These are phyloP conservation scores for Brachionus paranguensis DNA, from an alignment of 1,140 invertebrate genomes.

Conservation along the genomic window DNA sequence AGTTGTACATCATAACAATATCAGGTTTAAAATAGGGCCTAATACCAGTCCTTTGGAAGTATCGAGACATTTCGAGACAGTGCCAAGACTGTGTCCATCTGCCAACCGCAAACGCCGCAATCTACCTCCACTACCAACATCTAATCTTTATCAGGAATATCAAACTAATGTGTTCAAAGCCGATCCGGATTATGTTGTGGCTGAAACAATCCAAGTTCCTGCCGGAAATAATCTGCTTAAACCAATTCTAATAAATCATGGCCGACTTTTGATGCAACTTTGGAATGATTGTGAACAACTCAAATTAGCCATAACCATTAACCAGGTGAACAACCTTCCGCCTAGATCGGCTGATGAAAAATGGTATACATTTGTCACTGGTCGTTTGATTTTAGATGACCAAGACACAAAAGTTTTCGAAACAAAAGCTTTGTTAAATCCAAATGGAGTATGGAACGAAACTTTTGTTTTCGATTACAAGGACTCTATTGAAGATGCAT, in stretches of 20 bases:
- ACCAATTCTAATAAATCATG: slow-evolving; percentile 38
- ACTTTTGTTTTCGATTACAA: slow-evolving; percentile 73
- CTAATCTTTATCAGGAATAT: neutral
- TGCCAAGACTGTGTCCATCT: slow-evolving; percentile 14
- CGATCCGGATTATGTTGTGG: neutral
- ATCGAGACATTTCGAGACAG: slow-evolving; percentile 35
- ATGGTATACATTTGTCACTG: slow-evolving; percentile 16
- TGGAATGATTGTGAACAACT: slow-evolving; percentile 20
- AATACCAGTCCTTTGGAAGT: slow-evolving; percentile 18
- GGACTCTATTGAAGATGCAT: slow-evolving; percentile 64
- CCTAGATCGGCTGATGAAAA: neutral
- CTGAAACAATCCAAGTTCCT: slow-evolving; percentile 24
- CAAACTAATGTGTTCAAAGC: neutral
- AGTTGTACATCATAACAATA: slow-evolving; percentile 14
- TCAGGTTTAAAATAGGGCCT: slow-evolving; percentile 5
- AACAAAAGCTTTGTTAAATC: slow-evolving; percentile 51
- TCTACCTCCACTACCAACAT: slow-evolving; percentile 29
- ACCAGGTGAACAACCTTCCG: slow-evolving; percentile 21
- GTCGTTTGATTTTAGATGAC: slow-evolving; percentile 12
- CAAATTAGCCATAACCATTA: slow-evolving; percentile 37
- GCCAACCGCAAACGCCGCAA: neutral
- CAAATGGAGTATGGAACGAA: slow-evolving; percentile 80
- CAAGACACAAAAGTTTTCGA: slow-evolving; percentile 2
- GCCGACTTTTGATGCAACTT: slow-evolving; percentile 22
- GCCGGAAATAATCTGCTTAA: neutral